A percentile compares a stretch with the other conserved stretches of the same genome.
Evolutionary conservation across 1,140 invertebrate genomes (phyloP).

Genomic region (Triops longicaudatus): DNA sequence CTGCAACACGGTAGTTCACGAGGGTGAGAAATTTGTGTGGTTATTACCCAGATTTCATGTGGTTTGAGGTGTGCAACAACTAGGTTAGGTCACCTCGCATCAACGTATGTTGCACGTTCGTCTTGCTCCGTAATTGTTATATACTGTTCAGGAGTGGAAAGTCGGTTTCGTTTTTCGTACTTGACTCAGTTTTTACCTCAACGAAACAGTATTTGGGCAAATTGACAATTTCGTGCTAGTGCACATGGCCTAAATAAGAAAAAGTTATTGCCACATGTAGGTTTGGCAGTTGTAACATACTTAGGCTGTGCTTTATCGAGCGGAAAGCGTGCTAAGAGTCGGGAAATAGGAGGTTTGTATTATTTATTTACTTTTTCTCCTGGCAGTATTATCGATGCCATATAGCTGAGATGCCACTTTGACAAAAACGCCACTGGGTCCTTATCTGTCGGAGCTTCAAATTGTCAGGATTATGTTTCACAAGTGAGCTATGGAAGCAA

Average conservation of each 20-base stretch:
- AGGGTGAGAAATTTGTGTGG: not conserved
- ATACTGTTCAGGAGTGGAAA: not conserved
- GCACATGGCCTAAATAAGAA: not conserved
- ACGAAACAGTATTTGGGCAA: not conserved
- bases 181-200: not conserved
- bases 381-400: not conserved
- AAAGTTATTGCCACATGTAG: not conserved
- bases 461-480: slow-evolving; percentile 1
- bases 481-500: not conserved
- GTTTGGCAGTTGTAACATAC: not conserved
- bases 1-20: not conserved
- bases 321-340: not conserved
- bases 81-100: slow-evolving; percentile 1
- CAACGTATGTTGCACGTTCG: not conserved
- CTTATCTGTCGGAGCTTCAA: not conserved
- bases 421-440: not conserved
- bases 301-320: slow-evolving; percentile 4
- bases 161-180: not conserved
- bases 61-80: not conserved
- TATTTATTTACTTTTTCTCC: not conserved
- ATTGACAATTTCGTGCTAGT: not conserved
- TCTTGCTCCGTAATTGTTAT: not conserved
- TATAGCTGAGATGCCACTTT: not conserved
- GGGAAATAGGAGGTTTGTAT: not conserved
- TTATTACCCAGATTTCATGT: not conserved